Evolutionary conservation across 1,140 invertebrate species (phyloP), one percentile per base, ranked within the genome.

Genomic region (Nasonia longicornis): DNA sequence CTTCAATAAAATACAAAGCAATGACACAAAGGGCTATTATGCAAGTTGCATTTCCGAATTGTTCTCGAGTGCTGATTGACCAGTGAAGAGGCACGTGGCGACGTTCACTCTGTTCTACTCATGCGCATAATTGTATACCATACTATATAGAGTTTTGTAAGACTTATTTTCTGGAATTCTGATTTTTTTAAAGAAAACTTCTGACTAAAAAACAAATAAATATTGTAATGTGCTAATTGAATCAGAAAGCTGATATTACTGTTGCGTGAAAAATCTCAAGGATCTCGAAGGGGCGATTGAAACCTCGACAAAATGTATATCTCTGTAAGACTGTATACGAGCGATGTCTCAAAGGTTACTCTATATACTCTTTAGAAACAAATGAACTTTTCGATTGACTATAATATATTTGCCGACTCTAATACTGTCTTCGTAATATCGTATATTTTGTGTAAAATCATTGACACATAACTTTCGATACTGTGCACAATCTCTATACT

Each of bases 241-340:
- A 58, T 58, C 1, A 2, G 52, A 11, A 58, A 20, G 6, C 1
- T 7, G 52, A 58, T 58, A 58, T 58, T 58, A 58, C 52, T 58
- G 2, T n/a, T 58, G 52, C 20, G 52, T 58, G 52, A 72, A 45
- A 71, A 38, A 42, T 67, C 12, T 48, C n/a, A 66, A 73, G 14
- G 70, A 79, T 66, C 58, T 73, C 63, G 10, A 66, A 11, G 12
- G 69, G 38, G 42, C 52, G 52, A 75, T 31, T 10, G 31, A 42
- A 38, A 71, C 52, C 52, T 58, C 20, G 7, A 31, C 31, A 35
- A 71, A 38, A 71, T 42, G 42, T 10, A 71, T 67, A 67, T 29
- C 26, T 38, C 69, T 42, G 72, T 42, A 70, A 81, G 64, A 74
- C 64, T 81, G 72, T 81, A 22, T 52, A 76, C 14, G 74, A 81